Evolutionary conservation across 2,888 invertebrate species (phyloP).

Genomic region (Cyclophora punctaria): DNA sequence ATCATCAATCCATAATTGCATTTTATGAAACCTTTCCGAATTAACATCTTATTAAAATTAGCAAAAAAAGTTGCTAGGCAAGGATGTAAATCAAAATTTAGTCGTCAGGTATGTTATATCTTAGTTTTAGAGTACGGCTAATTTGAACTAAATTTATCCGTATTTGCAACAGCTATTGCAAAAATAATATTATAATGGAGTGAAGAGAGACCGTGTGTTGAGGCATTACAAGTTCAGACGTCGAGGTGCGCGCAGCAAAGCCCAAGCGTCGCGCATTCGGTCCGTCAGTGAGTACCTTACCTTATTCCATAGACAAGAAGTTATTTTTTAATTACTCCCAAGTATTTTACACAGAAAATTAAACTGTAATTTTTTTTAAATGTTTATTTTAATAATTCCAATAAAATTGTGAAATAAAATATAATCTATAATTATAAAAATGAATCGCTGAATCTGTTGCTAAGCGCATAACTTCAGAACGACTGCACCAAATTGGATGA

Average conservation of each 20-base stretch:
- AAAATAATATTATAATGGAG: conserved; percentile 17
- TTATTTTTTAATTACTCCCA: not conserved
- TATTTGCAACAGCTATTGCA: conserved; percentile 23
- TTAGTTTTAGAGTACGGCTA: too few species aligned
- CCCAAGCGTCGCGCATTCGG: not conserved
- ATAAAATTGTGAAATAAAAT: not conserved
- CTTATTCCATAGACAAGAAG: not conserved
- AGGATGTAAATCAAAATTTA: too few species aligned
- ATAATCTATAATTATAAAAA: too few species aligned
- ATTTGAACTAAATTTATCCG: too few species aligned
- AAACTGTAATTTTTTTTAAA: not conserved
- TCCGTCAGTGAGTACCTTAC: not conserved
- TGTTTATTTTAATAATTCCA: not conserved
- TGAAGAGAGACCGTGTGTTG: conserved; percentile 10
- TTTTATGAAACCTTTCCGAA: too few species aligned
- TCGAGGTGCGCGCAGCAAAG: conserved; percentile 20
- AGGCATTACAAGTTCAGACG: conserved; percentile 25
- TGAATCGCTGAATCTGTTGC: too few species aligned
- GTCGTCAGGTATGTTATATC: too few species aligned
- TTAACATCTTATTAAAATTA: too few species aligned
- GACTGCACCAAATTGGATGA: too few species aligned
- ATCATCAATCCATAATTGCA: too few species aligned
- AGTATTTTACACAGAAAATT: not conserved
- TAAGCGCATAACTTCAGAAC: too few species aligned
- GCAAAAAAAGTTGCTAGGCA: too few species aligned